Evolutionary conservation across 2,797 vertebrate species (phyloP), one percentile per base, ranked within the genome.

Genomic region (Helostoma temminkii): DNA sequence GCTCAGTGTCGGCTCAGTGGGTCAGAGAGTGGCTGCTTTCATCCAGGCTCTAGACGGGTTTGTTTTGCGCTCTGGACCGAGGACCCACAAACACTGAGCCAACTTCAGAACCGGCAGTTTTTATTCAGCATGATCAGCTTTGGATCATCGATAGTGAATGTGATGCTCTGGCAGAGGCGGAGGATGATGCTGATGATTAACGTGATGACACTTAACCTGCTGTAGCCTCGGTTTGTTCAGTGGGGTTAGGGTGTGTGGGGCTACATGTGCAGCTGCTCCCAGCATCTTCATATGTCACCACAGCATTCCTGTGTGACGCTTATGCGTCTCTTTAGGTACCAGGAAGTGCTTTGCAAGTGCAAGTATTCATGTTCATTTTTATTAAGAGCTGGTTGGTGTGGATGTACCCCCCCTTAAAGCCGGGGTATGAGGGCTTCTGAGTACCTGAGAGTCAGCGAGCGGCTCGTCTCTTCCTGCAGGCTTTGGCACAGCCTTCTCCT

Each of bases 391-490:
- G 19, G 1, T 1, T 48, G 34, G 12, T 37, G 41, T 50, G 3
- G 28, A 34, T 45, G 49, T 26, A 52, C 39, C 30, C 58, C 61
- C 32, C n/a, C 67, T 28, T 46, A 55, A 53, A 66, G 63, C 64
- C 52, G 52, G 77, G 56, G 66, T 67, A 4, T 28, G 61, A 65
- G 68, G 53, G 43, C 67, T 68, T 66, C 68, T 12, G 21, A 9
- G 57, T 83, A 84, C 80, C 85, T 83, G 80, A 67, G 65, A 81
- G 78, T 80, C 83, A 73, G 61, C 32, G 69, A 57, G 74, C 48
- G 54, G 55, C 71, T 76, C 56, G 67, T 78, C 56, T 76, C 69
- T 66, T 76, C 76, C 87, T 83, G 59, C 78, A 82, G 81, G 84
- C 78, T 66, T 25, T 60, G 60, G 72, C 75, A 55, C 58, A 34